Conservation (phyloP, 2,888 invertebrate genomes). For the Trachelus stipa region DNA sequence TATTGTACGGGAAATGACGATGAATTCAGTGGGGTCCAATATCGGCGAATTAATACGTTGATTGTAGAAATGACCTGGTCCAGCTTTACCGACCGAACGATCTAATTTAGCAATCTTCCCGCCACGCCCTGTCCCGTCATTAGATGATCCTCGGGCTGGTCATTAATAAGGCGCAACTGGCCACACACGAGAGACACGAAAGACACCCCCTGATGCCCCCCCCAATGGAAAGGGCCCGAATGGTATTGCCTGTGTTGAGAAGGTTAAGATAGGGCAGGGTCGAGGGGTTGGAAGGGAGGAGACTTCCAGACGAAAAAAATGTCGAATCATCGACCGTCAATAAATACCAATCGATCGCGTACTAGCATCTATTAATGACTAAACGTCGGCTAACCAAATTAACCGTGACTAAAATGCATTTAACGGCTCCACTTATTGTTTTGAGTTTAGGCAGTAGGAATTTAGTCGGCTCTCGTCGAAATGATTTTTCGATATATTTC, state of each 20-base stretch:
- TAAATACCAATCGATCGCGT: conserved; percentile 63
- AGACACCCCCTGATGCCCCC: too few species aligned
- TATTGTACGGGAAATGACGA: background rate
- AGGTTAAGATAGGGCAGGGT: too few species aligned
- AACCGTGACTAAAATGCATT: conserved; percentile 64
- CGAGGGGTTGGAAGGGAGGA: conserved; percentile 8
- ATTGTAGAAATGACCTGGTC: too few species aligned
- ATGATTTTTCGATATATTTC: too few species aligned
- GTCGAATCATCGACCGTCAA: conserved; percentile 63
- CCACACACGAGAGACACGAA: conserved; percentile 52
- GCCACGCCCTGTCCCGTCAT: conserved; percentile 64
- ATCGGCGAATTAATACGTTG: too few species aligned
- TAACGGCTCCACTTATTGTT: conserved; percentile 32
- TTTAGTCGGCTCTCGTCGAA: too few species aligned
- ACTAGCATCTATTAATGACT: conserved; percentile 46
- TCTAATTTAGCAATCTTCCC: conserved; percentile 63
- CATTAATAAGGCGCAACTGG: conserved; percentile 61
- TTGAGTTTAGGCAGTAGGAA: background rate
- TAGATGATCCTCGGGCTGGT: conserved; percentile 54
- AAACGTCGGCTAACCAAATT: conserved; percentile 64
- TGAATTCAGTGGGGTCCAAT: too few species aligned
- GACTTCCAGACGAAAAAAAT: conserved; percentile 35
- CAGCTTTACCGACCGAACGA: background rate
- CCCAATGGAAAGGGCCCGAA: conserved; percentile 10
- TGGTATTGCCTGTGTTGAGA: background rate